Base-by-base conservation (phyloP, 1,140 invertebrate species). In the Latrodectus geometricus region DNA sequence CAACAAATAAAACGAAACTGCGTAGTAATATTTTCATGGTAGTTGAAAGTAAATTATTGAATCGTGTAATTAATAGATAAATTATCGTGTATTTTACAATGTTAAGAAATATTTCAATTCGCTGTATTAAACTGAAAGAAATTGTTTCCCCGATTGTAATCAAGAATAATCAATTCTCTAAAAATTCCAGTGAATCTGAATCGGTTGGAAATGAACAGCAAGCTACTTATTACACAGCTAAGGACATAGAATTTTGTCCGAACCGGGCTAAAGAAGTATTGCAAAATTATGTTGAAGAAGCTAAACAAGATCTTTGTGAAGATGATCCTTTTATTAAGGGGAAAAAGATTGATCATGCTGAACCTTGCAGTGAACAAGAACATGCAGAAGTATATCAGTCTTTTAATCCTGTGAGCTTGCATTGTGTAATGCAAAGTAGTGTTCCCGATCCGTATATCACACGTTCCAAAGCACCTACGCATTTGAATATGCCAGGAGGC, bases 381-480 rank as follows among this genome's bases (percentile, higher is more conserved):
- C 85, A 87, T 48, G 72, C 78, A 75, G 68, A 79, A 52, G 70
- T 68, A 15, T 87, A 79, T 52, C 52, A 68, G 17, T 69, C 85
- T 5, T 50, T 65, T 21, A 66, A 35, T 79, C 74, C 77, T 11
- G 85, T 87, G 9, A 87, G 70, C 49, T 66, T 87, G 70, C 35
- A 87, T 80, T 87, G 68, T 4, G 85, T 87, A 15, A 87, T 87
- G 85, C 85, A 87, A 56, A 87, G 85, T 23, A 87, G 80, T 48
- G 85, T 87, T 0, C 85, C 85, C 2, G 85, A 87, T 49, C 85
- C 85, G n/a, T 87, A 80, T 66, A 52, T 49, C 14, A 52, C 85
- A 15, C 49, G 21, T 8, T 68, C 61, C 48, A 87, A 74, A 54
- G 68, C 85, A n/a, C 85, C 85, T 7, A 87, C 85, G 8, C 76